Evolutionary conservation across 2,888 invertebrate genomes (phyloP).

Genomic region (Periphyllus acericola): DNA sequence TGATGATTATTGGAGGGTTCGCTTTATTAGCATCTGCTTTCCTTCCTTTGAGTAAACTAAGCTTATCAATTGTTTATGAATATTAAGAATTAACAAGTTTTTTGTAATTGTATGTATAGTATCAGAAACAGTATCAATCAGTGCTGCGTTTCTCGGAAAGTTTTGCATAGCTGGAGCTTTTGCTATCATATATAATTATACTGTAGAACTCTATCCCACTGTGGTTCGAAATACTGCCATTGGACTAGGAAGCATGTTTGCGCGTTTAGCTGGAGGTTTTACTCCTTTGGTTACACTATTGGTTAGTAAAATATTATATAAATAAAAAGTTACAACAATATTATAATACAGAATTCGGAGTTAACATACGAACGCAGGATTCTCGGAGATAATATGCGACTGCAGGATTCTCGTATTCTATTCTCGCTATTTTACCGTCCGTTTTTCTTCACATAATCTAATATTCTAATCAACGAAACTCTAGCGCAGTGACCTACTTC

Average conservation of each 20-base stretch:
- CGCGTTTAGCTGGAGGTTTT: slow-evolving; percentile 82
- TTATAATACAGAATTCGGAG: too few relatives aligned
- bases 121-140: slow-evolving; percentile 67
- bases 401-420: too few relatives aligned
- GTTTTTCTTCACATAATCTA: too few relatives aligned
- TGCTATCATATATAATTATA: slow-evolving; percentile 87
- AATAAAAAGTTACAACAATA: not conserved
- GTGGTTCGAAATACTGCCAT: slow-evolving; percentile 85
- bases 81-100: not conserved
- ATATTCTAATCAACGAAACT: too few relatives aligned
- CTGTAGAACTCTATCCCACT: slow-evolving; percentile 87
- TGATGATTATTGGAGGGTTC: slow-evolving; percentile 82
- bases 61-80: not conserved
- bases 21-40: slow-evolving; percentile 81
- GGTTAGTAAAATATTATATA: slow-evolving; percentile 63
- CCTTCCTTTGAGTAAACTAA: slow-evolving; percentile 72
- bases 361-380: too few relatives aligned
- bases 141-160: slow-evolving; percentile 81
- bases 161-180: slow-evolving; percentile 86
- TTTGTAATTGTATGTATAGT: not conserved
- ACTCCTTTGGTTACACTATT: slow-evolving; percentile 82
- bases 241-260: slow-evolving; percentile 87
- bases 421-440: too few relatives aligned
- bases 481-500: too few relatives aligned
- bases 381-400: too few relatives aligned